phyloP scores from a whole-genome alignment of 2,797 vertebrate genomes.

The Artibeus jamaicensis region DNA sequence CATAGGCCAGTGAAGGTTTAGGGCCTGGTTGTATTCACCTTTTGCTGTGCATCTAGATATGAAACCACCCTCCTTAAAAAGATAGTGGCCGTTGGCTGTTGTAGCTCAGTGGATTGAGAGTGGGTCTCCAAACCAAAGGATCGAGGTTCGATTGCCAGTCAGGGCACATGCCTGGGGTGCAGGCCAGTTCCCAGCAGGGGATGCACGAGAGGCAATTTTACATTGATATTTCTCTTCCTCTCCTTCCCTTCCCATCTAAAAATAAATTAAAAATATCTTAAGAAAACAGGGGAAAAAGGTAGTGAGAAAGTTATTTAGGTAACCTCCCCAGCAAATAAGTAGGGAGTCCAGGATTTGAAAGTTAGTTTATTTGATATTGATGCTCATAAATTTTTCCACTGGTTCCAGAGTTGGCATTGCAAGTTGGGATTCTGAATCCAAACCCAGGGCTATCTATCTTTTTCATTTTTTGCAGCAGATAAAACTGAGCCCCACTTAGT shows the following conservation, averaged over 20 bases:
- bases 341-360: background rate
- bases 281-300: too few species aligned
- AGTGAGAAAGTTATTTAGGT: background rate
- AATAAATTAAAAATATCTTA: too few species aligned
- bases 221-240: too few species aligned
- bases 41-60: background rate
- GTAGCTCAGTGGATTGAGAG: too few species aligned
- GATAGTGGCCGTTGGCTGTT: too few species aligned
- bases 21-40: accelerated
- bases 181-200: too few species aligned
- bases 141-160: too few species aligned
- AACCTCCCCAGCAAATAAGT: background rate
- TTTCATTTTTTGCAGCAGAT: background rate
- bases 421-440: background rate
- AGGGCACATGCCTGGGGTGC: too few species aligned
- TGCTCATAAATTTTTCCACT: background rate
- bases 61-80: background rate
- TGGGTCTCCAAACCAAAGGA: too few species aligned
- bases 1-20: background rate
- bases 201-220: too few species aligned
- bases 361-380: background rate
- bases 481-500: background rate
- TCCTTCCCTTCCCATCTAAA: too few species aligned
- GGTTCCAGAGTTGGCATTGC: background rate
- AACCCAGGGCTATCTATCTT: background rate